phyloP scores from a whole-genome alignment of 2,113 vertebrate species.

The Gadus macrocephalus region DNA sequence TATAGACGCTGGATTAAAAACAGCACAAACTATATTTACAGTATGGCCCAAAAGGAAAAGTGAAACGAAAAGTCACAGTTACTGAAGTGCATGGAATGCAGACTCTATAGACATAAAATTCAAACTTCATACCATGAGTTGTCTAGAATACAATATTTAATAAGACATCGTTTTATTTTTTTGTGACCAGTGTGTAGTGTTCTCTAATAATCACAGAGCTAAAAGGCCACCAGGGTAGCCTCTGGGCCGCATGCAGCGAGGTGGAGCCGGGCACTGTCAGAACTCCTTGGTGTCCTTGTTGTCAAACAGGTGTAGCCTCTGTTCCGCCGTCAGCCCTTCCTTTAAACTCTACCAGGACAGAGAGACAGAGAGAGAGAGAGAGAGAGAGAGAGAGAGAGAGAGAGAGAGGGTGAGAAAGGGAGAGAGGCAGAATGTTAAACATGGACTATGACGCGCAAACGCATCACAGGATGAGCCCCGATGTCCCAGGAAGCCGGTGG shows the following conservation, averaged over 20 bases:
- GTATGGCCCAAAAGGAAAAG: conserved; percentile 63
- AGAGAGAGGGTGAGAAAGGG: neutral
- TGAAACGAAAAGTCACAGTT: conserved; percentile 68
- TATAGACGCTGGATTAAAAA: conserved; percentile 71
- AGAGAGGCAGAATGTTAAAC: neutral
- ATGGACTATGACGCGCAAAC: neutral
- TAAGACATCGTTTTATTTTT: conserved; percentile 32
- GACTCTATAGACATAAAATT: conserved; percentile 72
- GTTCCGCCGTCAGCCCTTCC: conserved; percentile 78
- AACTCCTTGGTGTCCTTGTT: conserved; percentile 80
- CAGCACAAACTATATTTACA: conserved; percentile 76
- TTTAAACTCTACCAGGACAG: conserved; percentile 70
- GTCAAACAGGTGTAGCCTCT: conserved; percentile 79
- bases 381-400: neutral
- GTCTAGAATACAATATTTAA: neutral
- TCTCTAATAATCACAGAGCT: conserved; percentile 70
- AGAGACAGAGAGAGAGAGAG: conserved; percentile 10
- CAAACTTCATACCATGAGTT: conserved; percentile 71
- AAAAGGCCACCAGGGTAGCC: conserved; percentile 66
- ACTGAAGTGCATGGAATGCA: conserved; percentile 79
- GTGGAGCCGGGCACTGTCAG: conserved; percentile 56
- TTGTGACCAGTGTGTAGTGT: conserved; percentile 74
- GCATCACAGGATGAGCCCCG: neutral
- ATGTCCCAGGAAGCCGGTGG: too few relatives aligned
- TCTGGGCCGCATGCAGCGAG: conserved; percentile 65